Conservation (phyloP, 2,113 vertebrate genomes). For the Eulacestoma nigropectus region DNA sequence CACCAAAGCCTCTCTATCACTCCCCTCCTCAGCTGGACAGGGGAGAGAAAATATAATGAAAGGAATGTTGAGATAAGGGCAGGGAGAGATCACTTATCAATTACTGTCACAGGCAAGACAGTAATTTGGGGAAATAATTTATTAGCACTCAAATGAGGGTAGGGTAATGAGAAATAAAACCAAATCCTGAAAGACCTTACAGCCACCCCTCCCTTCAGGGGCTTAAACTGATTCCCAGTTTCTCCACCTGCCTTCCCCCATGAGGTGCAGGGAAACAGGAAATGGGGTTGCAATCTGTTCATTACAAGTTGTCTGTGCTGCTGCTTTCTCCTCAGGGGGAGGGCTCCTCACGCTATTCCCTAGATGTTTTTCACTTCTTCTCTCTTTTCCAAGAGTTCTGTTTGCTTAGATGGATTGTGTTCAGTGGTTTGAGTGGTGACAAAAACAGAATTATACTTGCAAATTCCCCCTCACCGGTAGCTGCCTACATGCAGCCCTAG, state of each 20-base stretch:
- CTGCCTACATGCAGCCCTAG: background rate
- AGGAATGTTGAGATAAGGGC: rapidly evolving
- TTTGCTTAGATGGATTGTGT: background rate
- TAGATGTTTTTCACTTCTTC: background rate
- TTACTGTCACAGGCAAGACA: background rate
- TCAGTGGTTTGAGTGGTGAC: background rate
- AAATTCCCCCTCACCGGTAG: background rate
- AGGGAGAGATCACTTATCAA: background rate
- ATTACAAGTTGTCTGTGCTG: background rate
- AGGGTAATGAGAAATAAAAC: background rate
- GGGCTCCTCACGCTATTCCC: background rate
- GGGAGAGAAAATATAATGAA: background rate
- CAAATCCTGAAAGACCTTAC: background rate
- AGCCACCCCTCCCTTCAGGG: background rate
- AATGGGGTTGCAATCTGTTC: background rate
- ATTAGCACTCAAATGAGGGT: background rate
- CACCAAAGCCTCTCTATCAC: background rate
- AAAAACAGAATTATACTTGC: conserved; percentile 35
- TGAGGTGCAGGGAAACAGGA: background rate
- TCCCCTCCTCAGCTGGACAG: background rate
- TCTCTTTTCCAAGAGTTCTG: background rate
- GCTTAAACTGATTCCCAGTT: background rate
- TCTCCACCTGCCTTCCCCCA: rapidly evolving
- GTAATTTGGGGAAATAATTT: background rate
- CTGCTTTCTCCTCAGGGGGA: background rate